phyloP scores from a whole-genome alignment of 2,113 vertebrate species.

The Hemiprocne comata region DNA sequence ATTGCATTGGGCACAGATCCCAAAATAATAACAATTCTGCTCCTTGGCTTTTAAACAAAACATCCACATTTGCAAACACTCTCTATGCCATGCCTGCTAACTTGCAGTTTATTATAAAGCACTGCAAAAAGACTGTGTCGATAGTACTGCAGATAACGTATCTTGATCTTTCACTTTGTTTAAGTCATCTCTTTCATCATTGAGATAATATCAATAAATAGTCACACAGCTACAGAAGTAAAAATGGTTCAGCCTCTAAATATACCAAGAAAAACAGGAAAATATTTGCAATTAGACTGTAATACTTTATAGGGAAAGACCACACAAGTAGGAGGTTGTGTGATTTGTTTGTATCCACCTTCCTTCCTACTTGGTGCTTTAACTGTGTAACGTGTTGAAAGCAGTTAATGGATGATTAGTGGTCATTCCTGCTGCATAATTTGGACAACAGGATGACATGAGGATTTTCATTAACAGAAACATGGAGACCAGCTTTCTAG shows the following conservation, averaged over 20 bases:
- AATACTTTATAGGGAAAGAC: not conserved
- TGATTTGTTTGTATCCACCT: not conserved
- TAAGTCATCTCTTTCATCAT: not conserved
- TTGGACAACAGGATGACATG: not conserved
- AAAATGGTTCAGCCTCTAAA: not conserved
- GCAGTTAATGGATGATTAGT: not conserved
- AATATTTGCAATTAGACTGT: not conserved
- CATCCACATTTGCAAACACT: not conserved
- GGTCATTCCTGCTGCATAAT: not conserved
- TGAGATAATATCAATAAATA: not conserved
- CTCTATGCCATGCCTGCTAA: not conserved
- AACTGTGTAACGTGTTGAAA: not conserved
- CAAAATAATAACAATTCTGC: conserved; percentile 1
- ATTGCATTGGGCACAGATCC: conserved; percentile 21
- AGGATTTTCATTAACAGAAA: conserved; percentile 25
- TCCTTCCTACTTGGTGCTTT: not conserved
- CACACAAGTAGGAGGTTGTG: not conserved
- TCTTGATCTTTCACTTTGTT: not conserved
- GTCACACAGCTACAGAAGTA: not conserved
- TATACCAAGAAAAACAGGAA: accelerated
- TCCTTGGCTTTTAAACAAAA: conserved; percentile 9
- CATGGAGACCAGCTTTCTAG: not conserved
- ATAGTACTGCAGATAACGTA: not conserved
- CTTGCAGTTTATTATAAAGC: not conserved
- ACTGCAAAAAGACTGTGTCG: not conserved